Base-by-base conservation (phyloP, 2,113 vertebrate genomes). In the Platanista minor region DNA sequence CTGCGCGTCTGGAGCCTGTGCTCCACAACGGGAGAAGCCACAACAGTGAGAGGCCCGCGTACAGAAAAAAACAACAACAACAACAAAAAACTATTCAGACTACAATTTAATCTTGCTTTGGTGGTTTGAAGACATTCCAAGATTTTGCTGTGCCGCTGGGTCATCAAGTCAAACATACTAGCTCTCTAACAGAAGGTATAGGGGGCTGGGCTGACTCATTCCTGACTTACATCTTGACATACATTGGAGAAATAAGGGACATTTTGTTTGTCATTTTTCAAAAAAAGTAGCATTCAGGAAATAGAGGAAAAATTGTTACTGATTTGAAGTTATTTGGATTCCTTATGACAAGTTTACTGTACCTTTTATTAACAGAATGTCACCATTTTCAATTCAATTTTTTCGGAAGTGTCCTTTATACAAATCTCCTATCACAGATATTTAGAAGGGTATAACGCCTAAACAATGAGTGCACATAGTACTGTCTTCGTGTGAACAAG, bases 301-400 rank as follows among this genome's bases (percentile, higher is more conserved):
- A 49, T 18, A 82, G 59, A 69, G n/a, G 36, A 12, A 49, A 59
- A 39, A 21, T 52, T 31, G 13, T 69, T 41, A 82, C 41, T 69
- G 80, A 36, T 43, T 86, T 94, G 39, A 77, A 83, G 13, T 92
- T 77, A 36, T 46, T 86, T 62, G 39, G 8, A 72, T 95, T 91
- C 31, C 23, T 82, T 36, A 36, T 66, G 61, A 41, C 31, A 57
- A 81, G 71, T 61, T 49, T 86, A 25, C 21, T 85, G 21, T 46
- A 49, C 0, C 29, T 71, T 80, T 90, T 71, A 43, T 77, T 81
- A 74, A 49, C 36, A 67, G 52, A 82, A 90, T 71, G 43, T 23
- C 59, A 8, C 92, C 2, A 66, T 87, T 90, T 80, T 41, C 29
- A 57, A 27, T 64, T 90, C 64, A 15, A 20, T 43, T 86, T 84